Conservation (phyloP, 2,113 vertebrate species). For the Pangasianodon gigas region DNA sequence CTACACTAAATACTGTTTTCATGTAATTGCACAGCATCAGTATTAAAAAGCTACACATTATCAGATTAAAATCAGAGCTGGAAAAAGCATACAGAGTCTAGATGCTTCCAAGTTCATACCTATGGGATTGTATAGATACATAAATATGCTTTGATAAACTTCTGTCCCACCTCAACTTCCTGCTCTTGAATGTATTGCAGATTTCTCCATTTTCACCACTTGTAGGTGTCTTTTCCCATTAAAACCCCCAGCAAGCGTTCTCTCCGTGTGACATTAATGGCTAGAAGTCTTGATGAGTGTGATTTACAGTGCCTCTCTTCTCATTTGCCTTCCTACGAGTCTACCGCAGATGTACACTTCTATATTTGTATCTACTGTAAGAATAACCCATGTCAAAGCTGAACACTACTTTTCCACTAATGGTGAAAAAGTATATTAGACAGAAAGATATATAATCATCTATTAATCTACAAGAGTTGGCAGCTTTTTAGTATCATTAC, state of each 20-base stretch:
- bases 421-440: background rate
- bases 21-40: background rate
- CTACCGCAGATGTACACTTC: slow-evolving; percentile 65
- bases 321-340: slow-evolving; percentile 59
- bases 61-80: slow-evolving; percentile 65
- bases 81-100: slow-evolving; percentile 67
- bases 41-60: slow-evolving; percentile 6
- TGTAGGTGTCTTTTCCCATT: slow-evolving; percentile 37
- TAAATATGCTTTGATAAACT: slow-evolving; percentile 5
- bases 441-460: background rate
- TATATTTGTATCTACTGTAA: slow-evolving; percentile 69
- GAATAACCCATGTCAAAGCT: slow-evolving; percentile 45
- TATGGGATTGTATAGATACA: slow-evolving; percentile 67
- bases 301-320: slow-evolving; percentile 64
- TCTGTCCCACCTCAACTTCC: background rate
- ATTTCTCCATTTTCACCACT: background rate
- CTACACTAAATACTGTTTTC: background rate
- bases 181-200: background rate
- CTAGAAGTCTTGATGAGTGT: slow-evolving; percentile 47
- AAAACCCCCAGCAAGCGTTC: slow-evolving; percentile 45
- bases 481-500: background rate
- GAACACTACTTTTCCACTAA: slow-evolving; percentile 45
- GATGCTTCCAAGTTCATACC: slow-evolving; percentile 62
- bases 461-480: background rate
- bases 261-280: slow-evolving; percentile 50